Conservation (phyloP, 2,797 vertebrate species). For the Xenopus petersii region DNA sequence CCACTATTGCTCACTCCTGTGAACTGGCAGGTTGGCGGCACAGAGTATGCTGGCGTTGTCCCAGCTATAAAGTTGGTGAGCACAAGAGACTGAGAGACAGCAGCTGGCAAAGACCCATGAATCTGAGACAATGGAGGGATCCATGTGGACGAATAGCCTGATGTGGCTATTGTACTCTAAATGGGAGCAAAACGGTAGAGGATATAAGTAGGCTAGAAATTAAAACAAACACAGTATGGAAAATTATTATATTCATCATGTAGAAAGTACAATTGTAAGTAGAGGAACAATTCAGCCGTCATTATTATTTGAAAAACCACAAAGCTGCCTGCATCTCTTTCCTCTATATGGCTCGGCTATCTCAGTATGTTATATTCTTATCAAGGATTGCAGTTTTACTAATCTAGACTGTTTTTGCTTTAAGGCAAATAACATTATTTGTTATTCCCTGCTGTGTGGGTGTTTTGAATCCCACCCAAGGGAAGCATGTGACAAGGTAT, state of each 20-base stretch:
- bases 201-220: background rate
- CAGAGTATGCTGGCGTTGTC: conserved; percentile 69
- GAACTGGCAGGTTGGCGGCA: conserved; percentile 65
- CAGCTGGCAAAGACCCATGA: conserved; percentile 57
- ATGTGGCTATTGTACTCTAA: conserved; percentile 55
- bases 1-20: conserved; percentile 44
- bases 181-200: conserved; percentile 42
- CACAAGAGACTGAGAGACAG: conserved; percentile 66
- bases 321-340: background rate
- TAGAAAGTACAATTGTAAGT: too few relatives aligned
- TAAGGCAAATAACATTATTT: too few relatives aligned
- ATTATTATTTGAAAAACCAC: too few relatives aligned
- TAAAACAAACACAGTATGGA: background rate
- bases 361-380: too few relatives aligned
- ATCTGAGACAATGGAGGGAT: conserved; percentile 62
- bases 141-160: conserved; percentile 61
- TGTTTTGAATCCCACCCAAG: too few relatives aligned
- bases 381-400: too few relatives aligned
- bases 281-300: too few relatives aligned
- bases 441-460: too few relatives aligned
- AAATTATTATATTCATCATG: too few relatives aligned
- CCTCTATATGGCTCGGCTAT: too few relatives aligned
- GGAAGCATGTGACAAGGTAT: too few relatives aligned
- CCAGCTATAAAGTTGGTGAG: conserved; percentile 58
- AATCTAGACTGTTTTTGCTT: too few relatives aligned